Conservation (phyloP, 2,113 vertebrate genomes). For the Saimiri boliviensis region DNA sequence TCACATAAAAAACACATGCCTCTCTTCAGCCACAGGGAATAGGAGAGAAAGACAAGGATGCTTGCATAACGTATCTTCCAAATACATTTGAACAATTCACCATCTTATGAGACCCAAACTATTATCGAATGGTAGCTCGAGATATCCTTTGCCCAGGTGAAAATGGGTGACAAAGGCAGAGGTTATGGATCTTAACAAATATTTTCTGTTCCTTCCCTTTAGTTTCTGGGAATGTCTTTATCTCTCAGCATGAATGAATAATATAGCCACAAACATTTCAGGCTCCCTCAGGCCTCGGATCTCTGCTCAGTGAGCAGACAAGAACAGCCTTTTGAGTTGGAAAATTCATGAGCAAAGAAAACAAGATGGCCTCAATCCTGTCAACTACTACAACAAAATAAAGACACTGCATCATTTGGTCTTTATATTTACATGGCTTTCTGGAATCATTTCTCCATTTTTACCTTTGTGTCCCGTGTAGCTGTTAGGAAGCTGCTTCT, state of each 20-base stretch:
- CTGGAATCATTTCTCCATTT: not conserved
- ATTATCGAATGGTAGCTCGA: not conserved
- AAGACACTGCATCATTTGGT: not conserved
- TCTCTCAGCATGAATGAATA: constrained; percentile 10
- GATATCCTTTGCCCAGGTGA: not conserved
- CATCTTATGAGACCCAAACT: not conserved
- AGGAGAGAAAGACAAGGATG: not conserved
- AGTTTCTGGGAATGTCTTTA: constrained; percentile 47
- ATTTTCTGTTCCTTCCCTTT: constrained; percentile 9
- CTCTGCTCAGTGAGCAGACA: constrained; percentile 46
- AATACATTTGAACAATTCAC: not conserved
- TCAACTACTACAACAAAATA: constrained; percentile 4
- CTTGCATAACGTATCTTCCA: not conserved
- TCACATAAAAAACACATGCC: not conserved
- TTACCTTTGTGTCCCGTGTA: accelerated
- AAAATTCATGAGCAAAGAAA: constrained; percentile 13
- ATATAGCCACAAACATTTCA: constrained; percentile 49
- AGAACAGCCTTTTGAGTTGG: constrained; percentile 17
- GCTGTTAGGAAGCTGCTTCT: not conserved
- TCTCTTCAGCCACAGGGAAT: not conserved
- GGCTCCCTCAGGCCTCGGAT: not conserved
- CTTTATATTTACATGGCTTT: not conserved
- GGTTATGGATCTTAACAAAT: not conserved
- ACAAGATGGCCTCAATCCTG: not conserved
- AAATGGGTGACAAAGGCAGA: not conserved